Evolutionary conservation across 1,140 invertebrate genomes (phyloP).

Genomic region (Probaryconus sp.): DNA sequence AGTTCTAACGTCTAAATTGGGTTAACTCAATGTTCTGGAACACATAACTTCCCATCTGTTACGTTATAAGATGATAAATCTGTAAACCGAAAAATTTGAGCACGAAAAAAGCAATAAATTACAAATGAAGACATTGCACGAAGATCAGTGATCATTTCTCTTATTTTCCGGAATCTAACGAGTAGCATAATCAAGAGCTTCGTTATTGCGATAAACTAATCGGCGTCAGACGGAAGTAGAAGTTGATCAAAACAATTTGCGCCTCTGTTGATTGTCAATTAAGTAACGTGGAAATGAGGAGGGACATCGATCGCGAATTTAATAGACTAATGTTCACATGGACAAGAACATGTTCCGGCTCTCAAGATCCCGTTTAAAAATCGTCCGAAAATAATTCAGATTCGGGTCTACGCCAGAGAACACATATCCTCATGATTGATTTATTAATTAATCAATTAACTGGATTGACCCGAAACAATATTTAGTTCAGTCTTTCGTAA

Average conservation of each 20-base stretch:
- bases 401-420: not conserved
- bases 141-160: slow-evolving; percentile 50
- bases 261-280: slow-evolving; percentile 74
- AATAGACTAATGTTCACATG: slow-evolving; percentile 48
- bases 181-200: slow-evolving; percentile 53
- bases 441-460: slow-evolving; percentile 9
- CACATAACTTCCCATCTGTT: no score
- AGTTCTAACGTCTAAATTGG: no score
- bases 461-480: no score
- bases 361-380: slow-evolving; percentile 53
- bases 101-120: not conserved
- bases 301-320: slow-evolving; percentile 61
- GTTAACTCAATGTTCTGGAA: no score
- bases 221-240: slow-evolving; percentile 64
- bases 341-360: slow-evolving; percentile 52
- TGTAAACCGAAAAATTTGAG: no score
- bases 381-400: slow-evolving; percentile 37
- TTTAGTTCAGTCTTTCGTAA: no score
- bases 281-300: slow-evolving; percentile 68
- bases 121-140: slow-evolving; percentile 28
- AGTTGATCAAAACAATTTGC: slow-evolving; percentile 77
- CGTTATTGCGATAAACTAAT: slow-evolving; percentile 56
- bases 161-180: slow-evolving; percentile 60
- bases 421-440: slow-evolving; percentile 9
- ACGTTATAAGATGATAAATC: no score